A percentile compares a stretch with the other conserved stretches of the same genome.
Conservation (phyloP, 1,140 invertebrate species). For the Phocides pigmalion region DNA sequence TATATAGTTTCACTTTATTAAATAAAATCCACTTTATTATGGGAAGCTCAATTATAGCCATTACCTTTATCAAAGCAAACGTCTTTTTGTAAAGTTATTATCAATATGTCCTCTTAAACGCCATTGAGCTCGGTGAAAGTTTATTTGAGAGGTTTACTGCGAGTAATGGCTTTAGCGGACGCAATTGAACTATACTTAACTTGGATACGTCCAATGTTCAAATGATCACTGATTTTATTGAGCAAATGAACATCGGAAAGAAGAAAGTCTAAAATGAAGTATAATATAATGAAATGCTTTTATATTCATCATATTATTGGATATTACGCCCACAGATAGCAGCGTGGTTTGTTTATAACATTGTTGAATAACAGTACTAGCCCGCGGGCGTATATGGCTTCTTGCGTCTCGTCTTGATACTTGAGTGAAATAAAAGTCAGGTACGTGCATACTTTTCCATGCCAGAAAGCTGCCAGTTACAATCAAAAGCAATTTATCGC, state of each 20-base stretch:
- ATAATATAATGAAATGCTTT: constrained; percentile 29
- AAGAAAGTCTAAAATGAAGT: constrained; percentile 35
- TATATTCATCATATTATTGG: constrained; percentile 21
- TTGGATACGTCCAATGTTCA: constrained; percentile 22
- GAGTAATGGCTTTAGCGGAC: constrained; percentile 41
- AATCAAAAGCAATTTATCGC: constrained; percentile 28
- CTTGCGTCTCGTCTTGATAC: constrained; percentile 7
- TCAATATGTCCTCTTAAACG: constrained; percentile 41
- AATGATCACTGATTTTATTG: constrained; percentile 24
- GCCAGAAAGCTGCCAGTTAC: constrained; percentile 5
- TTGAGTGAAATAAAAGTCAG: constrained; percentile 11
- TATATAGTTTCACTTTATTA: constrained; percentile 46
- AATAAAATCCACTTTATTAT: constrained; percentile 34
- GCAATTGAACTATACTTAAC: constrained; percentile 47
- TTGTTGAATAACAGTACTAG: constrained; percentile 17
- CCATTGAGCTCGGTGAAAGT: constrained; percentile 54
- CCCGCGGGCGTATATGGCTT: constrained; percentile 16
- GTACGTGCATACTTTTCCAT: constrained; percentile 20
- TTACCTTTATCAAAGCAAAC: constrained; percentile 43
- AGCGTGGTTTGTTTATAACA: constrained; percentile 26
- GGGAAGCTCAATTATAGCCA: constrained; percentile 40
- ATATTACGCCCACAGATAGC: constrained; percentile 24
- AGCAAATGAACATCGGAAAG: constrained; percentile 27
- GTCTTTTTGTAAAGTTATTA: constrained; percentile 45
- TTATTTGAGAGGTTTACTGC: constrained; percentile 47